Conservation (phyloP, 2,888 invertebrate species). For the Idaea dimidiata region DNA sequence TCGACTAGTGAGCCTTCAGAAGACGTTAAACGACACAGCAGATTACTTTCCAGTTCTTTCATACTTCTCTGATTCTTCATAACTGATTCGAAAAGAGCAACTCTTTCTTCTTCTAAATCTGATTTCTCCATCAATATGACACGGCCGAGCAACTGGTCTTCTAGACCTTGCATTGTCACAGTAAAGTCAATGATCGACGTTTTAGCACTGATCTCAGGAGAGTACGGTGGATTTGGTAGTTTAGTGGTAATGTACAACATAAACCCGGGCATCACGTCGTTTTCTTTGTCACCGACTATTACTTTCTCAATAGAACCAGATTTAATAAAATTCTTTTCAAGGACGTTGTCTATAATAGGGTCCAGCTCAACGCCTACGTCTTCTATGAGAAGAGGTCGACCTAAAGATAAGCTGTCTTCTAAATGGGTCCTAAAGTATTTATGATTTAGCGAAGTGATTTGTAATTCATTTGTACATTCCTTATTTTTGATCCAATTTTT, state of each 20-base stretch:
- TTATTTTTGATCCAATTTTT: constrained; percentile 99
- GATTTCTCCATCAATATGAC: constrained; percentile 98
- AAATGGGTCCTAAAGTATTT: constrained; percentile 97
- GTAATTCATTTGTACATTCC: constrained; percentile 92
- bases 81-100: constrained; percentile 95
- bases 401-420: constrained; percentile 92
- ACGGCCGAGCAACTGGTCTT: constrained; percentile 95
- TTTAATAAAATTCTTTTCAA: constrained; percentile 98
- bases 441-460: constrained; percentile 96
- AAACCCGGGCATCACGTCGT: constrained; percentile 97
- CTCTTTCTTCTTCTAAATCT: constrained; percentile 96
- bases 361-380: constrained; percentile 97
- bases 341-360: constrained; percentile 97
- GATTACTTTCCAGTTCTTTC: constrained; percentile 96
- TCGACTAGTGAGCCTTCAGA: constrained; percentile 97
- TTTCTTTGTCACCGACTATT: constrained; percentile 96
- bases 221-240: constrained; percentile 96
- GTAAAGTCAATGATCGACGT: constrained; percentile 99
- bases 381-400: constrained; percentile 94
- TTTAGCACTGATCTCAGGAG: constrained; percentile 97
- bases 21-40: constrained; percentile 94
- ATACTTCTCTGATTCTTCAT: constrained; percentile 97
- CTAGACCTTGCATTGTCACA: constrained; percentile 97
- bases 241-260: constrained; percentile 98
- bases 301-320: constrained; percentile 98